Evolutionary conservation across 2,797 vertebrate genomes (phyloP), one percentile per base, ranked within the genome.

Genomic region (Acestrorhynchus altus): DNA sequence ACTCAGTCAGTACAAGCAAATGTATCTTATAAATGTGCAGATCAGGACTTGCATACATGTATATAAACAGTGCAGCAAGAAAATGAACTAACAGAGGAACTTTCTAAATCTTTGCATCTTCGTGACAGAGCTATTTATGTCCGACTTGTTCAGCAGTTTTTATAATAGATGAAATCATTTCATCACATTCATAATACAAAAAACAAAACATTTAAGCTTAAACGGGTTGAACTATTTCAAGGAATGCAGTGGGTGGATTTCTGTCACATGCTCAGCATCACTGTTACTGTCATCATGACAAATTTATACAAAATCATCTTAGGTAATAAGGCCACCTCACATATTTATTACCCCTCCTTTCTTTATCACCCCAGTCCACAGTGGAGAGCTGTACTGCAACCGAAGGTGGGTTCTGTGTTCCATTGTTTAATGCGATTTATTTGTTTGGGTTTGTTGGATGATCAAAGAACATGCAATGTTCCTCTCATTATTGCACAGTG

Each of bases 261-360:
- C 11, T 39, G 12, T 64, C 35, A 64, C 66, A 52, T 20, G 47
- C 24, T 35, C 10, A 20, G 18, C 28, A n/a, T 60, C 57, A 60
- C 35, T 28, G 10, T 18, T 7, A 60, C 9, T 6, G n/a, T 67
- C 44, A 67, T 66, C n/a, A 28, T 49, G 44, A 68, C 65, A 68
- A 9, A 22, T 64, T 42, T 28, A 28, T 47, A 68, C 11, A 35
- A 8, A 69, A 52, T 52, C 47, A 69, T 26, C 18, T 10, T 13
- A 39, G 1, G 47, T 22, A 18, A 52, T 15, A 7, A 18, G 42
- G 26, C 13, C 10, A 28, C 10, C 4, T 60, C 15, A 39, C 39
- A 61, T 24, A 35, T 35, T 28, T 57, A 24, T 15, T 15, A 12
- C 12, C 56, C 24, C 28, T 16, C 13, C 15, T 28, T 12, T 47